Evolutionary conservation across 2,113 vertebrate species (phyloP).

Genomic region (Asarcornis scutulata): DNA sequence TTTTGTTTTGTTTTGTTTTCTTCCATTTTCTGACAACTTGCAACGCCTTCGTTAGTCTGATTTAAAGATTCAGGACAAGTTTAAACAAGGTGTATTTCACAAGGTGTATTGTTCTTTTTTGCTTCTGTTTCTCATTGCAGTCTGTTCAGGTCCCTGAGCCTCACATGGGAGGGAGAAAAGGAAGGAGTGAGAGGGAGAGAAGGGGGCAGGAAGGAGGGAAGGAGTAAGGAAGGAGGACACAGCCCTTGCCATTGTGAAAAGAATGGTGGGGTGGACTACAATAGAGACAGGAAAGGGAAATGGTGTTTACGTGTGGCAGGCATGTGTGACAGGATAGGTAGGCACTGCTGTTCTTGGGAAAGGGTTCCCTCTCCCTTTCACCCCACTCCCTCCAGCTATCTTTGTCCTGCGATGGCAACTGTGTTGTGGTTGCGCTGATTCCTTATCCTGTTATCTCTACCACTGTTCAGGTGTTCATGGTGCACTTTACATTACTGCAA

Average conservation of each 20-base stretch:
- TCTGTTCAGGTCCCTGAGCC: neutral
- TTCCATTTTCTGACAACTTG: neutral
- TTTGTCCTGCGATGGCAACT: neutral
- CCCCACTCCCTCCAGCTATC: neutral
- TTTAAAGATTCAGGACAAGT: neutral
- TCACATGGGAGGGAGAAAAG: neutral
- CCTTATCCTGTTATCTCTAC: neutral
- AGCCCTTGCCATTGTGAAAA: neutral
- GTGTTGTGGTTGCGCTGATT: neutral
- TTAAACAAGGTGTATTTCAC: neutral
- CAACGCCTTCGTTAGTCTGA: neutral
- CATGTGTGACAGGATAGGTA: neutral
- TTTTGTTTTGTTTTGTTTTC: neutral
- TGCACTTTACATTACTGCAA: neutral
- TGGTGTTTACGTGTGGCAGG: rapidly evolving
- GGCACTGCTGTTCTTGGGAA: neutral
- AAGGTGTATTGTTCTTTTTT: neutral
- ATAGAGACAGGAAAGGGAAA: neutral
- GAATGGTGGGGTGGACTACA: neutral
- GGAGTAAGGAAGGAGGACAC: too few relatives aligned
- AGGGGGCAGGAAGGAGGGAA: neutral
- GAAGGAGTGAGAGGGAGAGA: neutral
- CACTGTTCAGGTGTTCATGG: neutral
- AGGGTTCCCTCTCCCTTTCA: neutral
- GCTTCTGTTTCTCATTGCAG: neutral